Percentiles rank a stretch among this genome's conserved stretches.
Evolutionary conservation across 1,140 invertebrate genomes (phyloP).

Genomic region (Aradophagus sp.): DNA sequence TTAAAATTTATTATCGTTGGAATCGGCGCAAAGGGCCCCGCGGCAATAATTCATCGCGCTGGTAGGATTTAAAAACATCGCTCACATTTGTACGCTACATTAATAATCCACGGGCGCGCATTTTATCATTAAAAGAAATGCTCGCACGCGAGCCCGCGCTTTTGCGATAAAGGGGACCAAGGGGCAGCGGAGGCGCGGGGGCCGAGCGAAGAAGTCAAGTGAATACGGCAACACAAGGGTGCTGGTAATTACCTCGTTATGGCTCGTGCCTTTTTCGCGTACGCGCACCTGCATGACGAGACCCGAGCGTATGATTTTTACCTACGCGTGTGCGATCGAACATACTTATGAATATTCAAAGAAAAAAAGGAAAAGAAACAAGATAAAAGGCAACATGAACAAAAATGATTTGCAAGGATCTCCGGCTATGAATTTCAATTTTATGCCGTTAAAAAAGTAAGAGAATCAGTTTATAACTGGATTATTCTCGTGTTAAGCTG

Average conservation of each 20-base stretch:
- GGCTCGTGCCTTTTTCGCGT: constrained; percentile 55
- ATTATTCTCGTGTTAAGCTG: too few species aligned
- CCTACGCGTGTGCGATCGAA: constrained; percentile 41
- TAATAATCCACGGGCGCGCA: constrained; percentile 42
- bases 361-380: too few species aligned
- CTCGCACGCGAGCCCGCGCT: constrained; percentile 17
- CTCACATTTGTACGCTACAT: constrained; percentile 44
- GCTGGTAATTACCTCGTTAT: constrained; percentile 56
- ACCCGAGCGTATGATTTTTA: constrained; percentile 33
- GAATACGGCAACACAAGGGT: too few species aligned
- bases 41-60: constrained; percentile 30
- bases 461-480: too few species aligned
- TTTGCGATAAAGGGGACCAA: constrained; percentile 31
- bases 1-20: constrained; percentile 39
- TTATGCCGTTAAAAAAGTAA: too few species aligned
- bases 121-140: constrained; percentile 49
- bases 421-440: too few species aligned
- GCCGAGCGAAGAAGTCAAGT: constrained; percentile 24
- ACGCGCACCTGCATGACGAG: constrained; percentile 58
- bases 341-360: constrained; percentile 44
- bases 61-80: constrained; percentile 27
- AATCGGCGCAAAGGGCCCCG: constrained; percentile 28
- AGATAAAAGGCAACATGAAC: too few species aligned
- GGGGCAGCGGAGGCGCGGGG: constrained; percentile 28
- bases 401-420: too few species aligned